These are phyloP conservation scores for Halcyon badia DNA, from an alignment of 2,797 vertebrate species.

Conservation along the genomic window DNA sequence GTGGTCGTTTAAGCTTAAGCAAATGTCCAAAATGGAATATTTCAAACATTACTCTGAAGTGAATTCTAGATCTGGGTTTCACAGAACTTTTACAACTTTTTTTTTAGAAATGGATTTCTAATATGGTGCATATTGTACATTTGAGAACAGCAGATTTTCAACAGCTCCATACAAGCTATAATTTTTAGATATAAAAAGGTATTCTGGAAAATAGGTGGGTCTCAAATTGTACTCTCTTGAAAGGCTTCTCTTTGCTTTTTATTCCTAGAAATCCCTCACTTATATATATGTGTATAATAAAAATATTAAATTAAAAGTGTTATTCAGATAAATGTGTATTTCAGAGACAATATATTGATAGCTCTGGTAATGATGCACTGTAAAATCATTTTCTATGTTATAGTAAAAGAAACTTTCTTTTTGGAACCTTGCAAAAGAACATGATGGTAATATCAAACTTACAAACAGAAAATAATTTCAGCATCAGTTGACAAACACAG, in stretches of 20 bases:
- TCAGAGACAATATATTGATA: not conserved
- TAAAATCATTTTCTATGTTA: not conserved
- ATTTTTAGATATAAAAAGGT: not conserved
- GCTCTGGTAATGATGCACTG: not conserved
- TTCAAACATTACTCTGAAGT: not conserved
- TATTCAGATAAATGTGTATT: not conserved
- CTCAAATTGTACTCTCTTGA: not conserved
- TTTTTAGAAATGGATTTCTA: not conserved
- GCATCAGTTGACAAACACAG: not conserved
- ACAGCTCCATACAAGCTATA: not conserved
- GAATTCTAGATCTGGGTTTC: not conserved
- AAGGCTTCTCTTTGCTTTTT: not conserved
- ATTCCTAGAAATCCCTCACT: not conserved
- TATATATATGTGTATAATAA: not conserved
- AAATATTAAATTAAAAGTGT: not conserved
- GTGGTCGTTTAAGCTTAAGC: not conserved
- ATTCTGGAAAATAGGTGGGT: not conserved
- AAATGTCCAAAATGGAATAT: not conserved
- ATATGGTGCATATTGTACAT: not conserved
- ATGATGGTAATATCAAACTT: not conserved
- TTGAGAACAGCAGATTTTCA: not conserved
- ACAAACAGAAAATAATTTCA: not conserved
- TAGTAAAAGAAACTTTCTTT: not conserved
- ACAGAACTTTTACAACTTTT: not conserved
- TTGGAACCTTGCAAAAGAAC: not conserved